phyloP scores from a whole-genome alignment of 2,888 invertebrate species.

The Pinctada fucata region DNA sequence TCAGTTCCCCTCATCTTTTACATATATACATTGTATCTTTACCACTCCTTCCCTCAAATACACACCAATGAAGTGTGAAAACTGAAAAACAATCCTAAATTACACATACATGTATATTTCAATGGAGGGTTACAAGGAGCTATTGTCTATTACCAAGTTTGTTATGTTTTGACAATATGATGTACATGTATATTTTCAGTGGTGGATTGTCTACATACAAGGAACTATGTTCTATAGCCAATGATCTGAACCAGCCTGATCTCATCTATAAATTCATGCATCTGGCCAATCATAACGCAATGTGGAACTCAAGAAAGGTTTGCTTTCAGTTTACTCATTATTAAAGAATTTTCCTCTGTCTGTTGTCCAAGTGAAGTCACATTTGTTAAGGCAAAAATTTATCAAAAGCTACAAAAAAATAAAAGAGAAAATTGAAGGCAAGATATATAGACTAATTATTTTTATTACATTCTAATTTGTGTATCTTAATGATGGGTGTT shows the following conservation, averaged over 20 bases:
- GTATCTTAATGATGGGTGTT: too few relatives aligned
- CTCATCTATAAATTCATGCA: conserved; percentile 97
- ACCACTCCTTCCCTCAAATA: too few relatives aligned
- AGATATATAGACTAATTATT: neutral
- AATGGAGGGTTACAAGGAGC: too few relatives aligned
- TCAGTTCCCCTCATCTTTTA: too few relatives aligned
- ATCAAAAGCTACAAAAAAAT: neutral
- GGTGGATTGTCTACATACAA: conserved; percentile 94
- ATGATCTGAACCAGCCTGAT: conserved; percentile 96
- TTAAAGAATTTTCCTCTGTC: too few relatives aligned
- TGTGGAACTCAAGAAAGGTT: conserved; percentile 95
- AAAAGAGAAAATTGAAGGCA: neutral
- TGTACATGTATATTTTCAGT: conserved; percentile 78
- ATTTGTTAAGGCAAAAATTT: neutral
- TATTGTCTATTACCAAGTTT: conserved; percentile 1
- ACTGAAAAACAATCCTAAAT: too few relatives aligned
- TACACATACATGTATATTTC: too few relatives aligned
- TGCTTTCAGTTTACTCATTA: conserved; percentile 8
- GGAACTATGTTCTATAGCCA: conserved; percentile 94
- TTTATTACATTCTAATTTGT: too few relatives aligned
- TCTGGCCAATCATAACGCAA: conserved; percentile 93
- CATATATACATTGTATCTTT: too few relatives aligned
- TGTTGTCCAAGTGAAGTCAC: too few relatives aligned
- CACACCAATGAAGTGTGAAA: too few relatives aligned
- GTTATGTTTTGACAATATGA: neutral